Percentiles rank a stretch among this genome's conserved stretches.
Evolutionary conservation across 2,888 invertebrate genomes (phyloP).

Genomic region (Cerceris rybyensis): DNA sequence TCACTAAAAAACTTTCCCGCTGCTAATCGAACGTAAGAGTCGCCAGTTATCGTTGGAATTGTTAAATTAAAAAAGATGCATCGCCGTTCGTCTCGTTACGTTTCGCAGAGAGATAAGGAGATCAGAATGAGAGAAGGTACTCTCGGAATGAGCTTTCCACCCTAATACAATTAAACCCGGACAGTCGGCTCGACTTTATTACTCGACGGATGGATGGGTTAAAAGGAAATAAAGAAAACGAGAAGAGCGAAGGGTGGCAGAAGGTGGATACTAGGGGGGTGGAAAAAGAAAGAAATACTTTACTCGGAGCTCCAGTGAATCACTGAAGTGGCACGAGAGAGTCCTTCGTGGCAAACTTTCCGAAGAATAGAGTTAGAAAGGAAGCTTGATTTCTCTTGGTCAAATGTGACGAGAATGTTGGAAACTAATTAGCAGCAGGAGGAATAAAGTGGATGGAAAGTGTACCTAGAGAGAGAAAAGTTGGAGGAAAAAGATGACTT

Average conservation of each 20-base stretch:
- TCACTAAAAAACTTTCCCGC: too few relatives aligned
- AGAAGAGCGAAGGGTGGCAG: background rate
- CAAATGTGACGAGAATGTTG: constrained; percentile 22
- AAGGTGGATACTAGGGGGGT: background rate
- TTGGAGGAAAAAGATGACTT: background rate
- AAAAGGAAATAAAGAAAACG: background rate
- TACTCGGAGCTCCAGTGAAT: constrained; percentile 11
- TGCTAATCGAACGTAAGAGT: too few relatives aligned
- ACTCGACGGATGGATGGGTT: background rate
- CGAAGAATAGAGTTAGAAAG: constrained; percentile 7
- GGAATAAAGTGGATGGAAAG: background rate
- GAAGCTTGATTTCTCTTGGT: constrained; percentile 24
- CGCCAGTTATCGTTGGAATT: too few relatives aligned
- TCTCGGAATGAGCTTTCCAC: constrained; percentile 15
- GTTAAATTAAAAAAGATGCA: too few relatives aligned
- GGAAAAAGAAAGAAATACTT: constrained; percentile 15
- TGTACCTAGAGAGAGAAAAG: background rate
- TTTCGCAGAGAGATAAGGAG: background rate
- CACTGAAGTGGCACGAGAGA: constrained; percentile 3
- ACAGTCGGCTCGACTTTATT: constrained; percentile 42
- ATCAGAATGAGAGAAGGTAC: background rate
- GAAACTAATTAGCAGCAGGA: constrained; percentile 16
- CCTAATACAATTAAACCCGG: constrained; percentile 60
- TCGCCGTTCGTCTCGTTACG: too few relatives aligned
- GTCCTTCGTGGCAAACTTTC: constrained; percentile 10